These are phyloP conservation scores for Agrochola lota DNA, from an alignment of 2,888 invertebrate species.

Conservation along the genomic window DNA sequence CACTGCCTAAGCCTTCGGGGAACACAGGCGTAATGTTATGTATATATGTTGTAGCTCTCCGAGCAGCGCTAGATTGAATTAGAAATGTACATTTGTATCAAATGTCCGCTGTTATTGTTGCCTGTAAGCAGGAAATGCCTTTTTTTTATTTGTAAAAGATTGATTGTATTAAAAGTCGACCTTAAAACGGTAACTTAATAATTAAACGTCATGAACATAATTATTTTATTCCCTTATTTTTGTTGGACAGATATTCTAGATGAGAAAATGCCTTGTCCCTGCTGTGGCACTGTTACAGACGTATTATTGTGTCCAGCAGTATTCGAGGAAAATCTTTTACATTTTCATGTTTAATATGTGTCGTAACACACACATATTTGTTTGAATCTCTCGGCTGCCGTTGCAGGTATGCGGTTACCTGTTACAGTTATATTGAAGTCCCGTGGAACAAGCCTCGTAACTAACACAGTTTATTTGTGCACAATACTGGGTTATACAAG, in stretches of 20 bases:
- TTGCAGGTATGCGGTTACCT: neutral
- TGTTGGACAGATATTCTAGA: neutral
- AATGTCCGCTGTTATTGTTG: slow-evolving; percentile 1
- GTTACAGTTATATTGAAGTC: neutral
- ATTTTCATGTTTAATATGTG: neutral
- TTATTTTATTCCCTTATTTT: neutral
- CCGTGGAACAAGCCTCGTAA: slow-evolving; percentile 23
- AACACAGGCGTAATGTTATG: neutral
- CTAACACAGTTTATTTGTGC: slow-evolving; percentile 22
- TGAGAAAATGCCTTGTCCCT: neutral
- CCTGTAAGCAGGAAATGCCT: slow-evolving; percentile 9
- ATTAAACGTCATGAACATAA: neutral
- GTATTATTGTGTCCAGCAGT: neutral
- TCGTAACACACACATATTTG: neutral
- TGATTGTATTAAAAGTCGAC: neutral
- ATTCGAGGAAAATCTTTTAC: neutral
- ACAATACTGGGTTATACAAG: neutral
- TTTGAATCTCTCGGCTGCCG: neutral
- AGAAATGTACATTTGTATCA: neutral
- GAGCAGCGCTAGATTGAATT: neutral
- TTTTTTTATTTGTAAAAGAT: neutral
- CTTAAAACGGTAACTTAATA: neutral
- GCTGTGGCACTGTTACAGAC: neutral
- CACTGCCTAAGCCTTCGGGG: neutral
- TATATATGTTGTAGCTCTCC: neutral